Percentiles rank a stretch among this genome's conserved stretches.
These are phyloP conservation scores for Echinometra lucunter DNA, from an alignment of 53 echinoderm and acorn worm genomes.

Conservation along the genomic window DNA sequence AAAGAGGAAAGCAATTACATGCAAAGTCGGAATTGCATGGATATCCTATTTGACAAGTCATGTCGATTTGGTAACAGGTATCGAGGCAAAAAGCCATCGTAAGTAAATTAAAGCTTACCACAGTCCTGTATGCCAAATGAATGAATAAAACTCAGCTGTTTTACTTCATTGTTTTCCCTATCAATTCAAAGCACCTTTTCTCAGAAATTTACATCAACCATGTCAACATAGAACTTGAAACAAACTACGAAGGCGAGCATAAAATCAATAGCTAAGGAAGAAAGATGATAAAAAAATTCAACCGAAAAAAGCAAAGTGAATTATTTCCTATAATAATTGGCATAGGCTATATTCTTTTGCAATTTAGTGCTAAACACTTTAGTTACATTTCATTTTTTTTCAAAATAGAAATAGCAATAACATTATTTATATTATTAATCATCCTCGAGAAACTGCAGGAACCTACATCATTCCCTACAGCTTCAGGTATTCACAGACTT, in stretches of 20 bases:
- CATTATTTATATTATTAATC: background rate
- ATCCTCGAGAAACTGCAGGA: too few relatives aligned
- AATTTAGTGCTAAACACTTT: too few relatives aligned
- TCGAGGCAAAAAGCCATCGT: background rate
- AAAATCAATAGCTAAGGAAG: background rate
- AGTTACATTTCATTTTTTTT: too few relatives aligned
- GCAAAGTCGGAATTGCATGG: conserved; percentile 34
- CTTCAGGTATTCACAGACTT: too few relatives aligned
- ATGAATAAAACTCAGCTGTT: background rate
- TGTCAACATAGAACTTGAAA: too few relatives aligned
- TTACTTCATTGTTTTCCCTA: background rate
- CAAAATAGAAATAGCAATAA: too few relatives aligned
- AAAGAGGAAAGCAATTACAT: conserved; percentile 52
- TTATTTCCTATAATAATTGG: background rate
- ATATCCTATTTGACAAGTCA: conserved; percentile 15
- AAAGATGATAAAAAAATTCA: background rate
- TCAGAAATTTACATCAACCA: too few relatives aligned
- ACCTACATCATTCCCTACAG: too few relatives aligned
- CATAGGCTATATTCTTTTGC: background rate
- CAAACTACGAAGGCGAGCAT: background rate
- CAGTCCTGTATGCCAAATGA: background rate
- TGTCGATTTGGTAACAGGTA: background rate
- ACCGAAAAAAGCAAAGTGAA: background rate
- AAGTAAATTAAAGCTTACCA: background rate
- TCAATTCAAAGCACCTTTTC: background rate